Evolutionary conservation across 1,140 invertebrate species (phyloP).

Genomic region (Zaprionus ghesquierei): DNA sequence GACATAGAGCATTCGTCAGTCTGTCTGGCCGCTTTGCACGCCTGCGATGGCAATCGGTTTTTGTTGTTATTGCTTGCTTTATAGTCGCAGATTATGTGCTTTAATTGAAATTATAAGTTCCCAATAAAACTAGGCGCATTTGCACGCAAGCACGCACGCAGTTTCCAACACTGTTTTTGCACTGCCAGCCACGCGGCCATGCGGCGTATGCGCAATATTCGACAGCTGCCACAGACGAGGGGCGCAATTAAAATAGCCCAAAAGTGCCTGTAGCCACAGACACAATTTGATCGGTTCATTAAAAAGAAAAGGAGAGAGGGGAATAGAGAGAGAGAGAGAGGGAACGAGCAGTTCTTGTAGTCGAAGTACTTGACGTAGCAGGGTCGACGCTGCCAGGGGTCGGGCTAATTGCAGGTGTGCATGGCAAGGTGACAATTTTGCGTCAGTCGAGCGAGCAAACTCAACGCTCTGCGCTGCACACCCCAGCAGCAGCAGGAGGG

Average conservation of each 20-base stretch:
- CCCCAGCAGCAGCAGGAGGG: background rate
- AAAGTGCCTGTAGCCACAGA: slow-evolving; percentile 23
- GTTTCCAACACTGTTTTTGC: slow-evolving; percentile 1
- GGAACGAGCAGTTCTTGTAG: background rate
- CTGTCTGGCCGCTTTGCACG: too few species aligned
- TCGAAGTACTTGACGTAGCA: background rate
- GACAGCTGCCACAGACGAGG: slow-evolving; percentile 40
- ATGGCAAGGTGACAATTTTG: slow-evolving; percentile 78
- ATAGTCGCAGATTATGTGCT: slow-evolving; percentile 30
- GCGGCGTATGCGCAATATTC: slow-evolving; percentile 54
- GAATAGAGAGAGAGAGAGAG: slow-evolving; percentile 10
- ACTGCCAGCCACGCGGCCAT: background rate
- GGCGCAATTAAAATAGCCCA: slow-evolving; percentile 66
- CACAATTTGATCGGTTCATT: slow-evolving; percentile 73
- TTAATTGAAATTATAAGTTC: slow-evolving; percentile 63
- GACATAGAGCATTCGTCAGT: too few species aligned
- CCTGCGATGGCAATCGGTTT: background rate
- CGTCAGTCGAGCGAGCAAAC: slow-evolving; percentile 67
- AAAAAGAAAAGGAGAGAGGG: slow-evolving; percentile 30
- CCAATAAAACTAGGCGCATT: slow-evolving; percentile 44
- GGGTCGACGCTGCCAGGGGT: slow-evolving; percentile 20
- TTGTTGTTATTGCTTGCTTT: slow-evolving; percentile 35
- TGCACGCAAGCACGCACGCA: slow-evolving; percentile 42
- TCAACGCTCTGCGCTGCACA: background rate
- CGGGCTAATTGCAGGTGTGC: slow-evolving; percentile 74